These are phyloP conservation scores for Helicoverpa zea DNA, from an alignment of 1,140 invertebrate genomes.

Conservation along the genomic window DNA sequence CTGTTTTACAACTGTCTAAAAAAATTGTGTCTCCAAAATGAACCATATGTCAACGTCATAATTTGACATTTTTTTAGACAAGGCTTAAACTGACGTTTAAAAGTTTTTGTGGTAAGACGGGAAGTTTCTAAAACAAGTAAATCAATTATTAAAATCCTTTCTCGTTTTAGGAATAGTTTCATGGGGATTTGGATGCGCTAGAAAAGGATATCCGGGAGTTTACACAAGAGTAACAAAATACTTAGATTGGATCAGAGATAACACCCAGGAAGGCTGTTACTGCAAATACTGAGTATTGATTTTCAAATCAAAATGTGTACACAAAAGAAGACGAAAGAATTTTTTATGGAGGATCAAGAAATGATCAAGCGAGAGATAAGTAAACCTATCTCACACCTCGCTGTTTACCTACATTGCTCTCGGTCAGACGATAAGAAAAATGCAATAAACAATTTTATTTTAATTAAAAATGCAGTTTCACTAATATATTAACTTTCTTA, in stretches of 20 bases:
- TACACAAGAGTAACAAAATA: constrained; percentile 87
- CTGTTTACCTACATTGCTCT: background rate
- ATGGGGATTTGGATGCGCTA: constrained; percentile 88
- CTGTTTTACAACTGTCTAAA: too few relatives aligned
- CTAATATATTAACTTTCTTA: background rate
- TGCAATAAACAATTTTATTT: constrained; percentile 17
- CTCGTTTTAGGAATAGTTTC: constrained; percentile 87
- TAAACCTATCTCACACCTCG: background rate
- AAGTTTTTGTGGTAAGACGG: too few relatives aligned
- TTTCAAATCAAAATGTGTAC: too few relatives aligned
- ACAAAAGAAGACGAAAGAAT: too few relatives aligned
- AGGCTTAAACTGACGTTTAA: too few relatives aligned
- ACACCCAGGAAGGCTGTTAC: constrained; percentile 76
- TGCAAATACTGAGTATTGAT: constrained; percentile 63
- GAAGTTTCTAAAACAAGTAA: background rate
- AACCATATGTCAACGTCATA: too few relatives aligned
- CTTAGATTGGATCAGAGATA: constrained; percentile 80
- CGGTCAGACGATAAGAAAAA: background rate
- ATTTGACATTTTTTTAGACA: too few relatives aligned
- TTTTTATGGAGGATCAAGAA: too few relatives aligned
- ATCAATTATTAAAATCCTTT: background rate
- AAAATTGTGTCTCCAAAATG: too few relatives aligned
- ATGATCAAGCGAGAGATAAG: too few relatives aligned
- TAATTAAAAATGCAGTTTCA: background rate
- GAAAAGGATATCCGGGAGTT: constrained; percentile 87